Percentiles rank a stretch among this genome's conserved stretches.
phyloP scores from a whole-genome alignment of 2,888 invertebrate genomes.

The Sceliomorpha sp. region DNA sequence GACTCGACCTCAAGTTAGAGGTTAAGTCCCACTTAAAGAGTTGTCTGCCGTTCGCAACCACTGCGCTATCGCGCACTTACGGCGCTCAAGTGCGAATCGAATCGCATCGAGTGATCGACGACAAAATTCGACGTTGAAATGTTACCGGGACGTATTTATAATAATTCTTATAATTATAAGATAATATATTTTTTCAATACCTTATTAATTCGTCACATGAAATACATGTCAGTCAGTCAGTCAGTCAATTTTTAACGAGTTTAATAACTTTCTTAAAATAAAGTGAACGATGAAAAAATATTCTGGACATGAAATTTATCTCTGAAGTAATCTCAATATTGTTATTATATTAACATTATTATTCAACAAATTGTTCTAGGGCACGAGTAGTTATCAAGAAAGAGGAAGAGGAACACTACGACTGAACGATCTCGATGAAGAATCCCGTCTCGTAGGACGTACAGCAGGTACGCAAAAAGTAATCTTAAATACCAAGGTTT shows the following conservation, averaged over 20 bases:
- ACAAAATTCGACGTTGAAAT: not conserved
- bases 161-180: too few relatives aligned
- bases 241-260: too few relatives aligned
- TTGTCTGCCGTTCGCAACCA: slow-evolving; percentile 37
- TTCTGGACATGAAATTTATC: too few relatives aligned
- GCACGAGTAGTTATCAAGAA: slow-evolving; percentile 91
- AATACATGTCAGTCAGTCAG: too few relatives aligned
- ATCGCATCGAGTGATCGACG: slow-evolving; percentile 7
- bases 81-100: slow-evolving; percentile 17
- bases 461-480: slow-evolving; percentile 94
- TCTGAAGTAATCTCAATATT: too few relatives aligned
- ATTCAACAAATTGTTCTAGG: too few relatives aligned
- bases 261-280: too few relatives aligned
- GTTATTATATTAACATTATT: too few relatives aligned
- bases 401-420: slow-evolving; percentile 93
- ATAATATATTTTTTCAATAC: slow-evolving; percentile 2
- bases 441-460: slow-evolving; percentile 92
- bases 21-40: slow-evolving; percentile 52
- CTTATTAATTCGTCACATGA: too few relatives aligned
- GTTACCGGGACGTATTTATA: too few relatives aligned
- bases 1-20: slow-evolving; percentile 42
- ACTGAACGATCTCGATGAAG: slow-evolving; percentile 86
- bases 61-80: slow-evolving; percentile 19
- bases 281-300: too few relatives aligned
- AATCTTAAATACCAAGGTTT: slow-evolving; percentile 95